Conservation (phyloP, 2,888 invertebrate species). For the Athrips mouffetella region DNA sequence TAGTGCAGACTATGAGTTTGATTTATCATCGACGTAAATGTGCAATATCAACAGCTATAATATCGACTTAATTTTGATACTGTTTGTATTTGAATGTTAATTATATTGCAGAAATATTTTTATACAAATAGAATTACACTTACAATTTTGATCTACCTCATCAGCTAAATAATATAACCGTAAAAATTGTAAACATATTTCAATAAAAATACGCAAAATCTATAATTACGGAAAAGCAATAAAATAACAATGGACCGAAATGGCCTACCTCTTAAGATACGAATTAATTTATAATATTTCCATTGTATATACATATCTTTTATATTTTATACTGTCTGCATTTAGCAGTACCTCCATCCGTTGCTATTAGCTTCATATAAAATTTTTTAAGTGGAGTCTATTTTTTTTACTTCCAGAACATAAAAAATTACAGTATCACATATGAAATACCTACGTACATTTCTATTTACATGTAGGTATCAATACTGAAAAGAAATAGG, state of each 20-base stretch:
- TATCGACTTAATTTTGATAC: slow-evolving; percentile 70
- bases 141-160: slow-evolving; percentile 72
- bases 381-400: background rate
- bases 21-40: slow-evolving; percentile 39
- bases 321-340: background rate
- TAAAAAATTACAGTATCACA: too few species aligned
- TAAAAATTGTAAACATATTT: slow-evolving; percentile 20
- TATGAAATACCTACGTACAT: too few species aligned
- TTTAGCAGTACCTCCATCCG: background rate
- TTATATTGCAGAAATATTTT: slow-evolving; percentile 77
- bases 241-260: slow-evolving; percentile 39
- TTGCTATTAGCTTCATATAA: background rate
- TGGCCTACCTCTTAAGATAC: slow-evolving; percentile 51
- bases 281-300: slow-evolving; percentile 22
- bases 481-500: too few species aligned
- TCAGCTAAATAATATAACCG: slow-evolving; percentile 39
- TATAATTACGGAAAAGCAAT: slow-evolving; percentile 15
- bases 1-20: slow-evolving; percentile 36
- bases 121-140: slow-evolving; percentile 69
- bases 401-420: too few species aligned
- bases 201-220: background rate
- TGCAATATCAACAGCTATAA: slow-evolving; percentile 63
- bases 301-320: background rate
- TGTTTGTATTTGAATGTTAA: slow-evolving; percentile 76
- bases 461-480: too few species aligned